Conservation (phyloP, 1,140 invertebrate species). For the Dreissena polymorpha region DNA sequence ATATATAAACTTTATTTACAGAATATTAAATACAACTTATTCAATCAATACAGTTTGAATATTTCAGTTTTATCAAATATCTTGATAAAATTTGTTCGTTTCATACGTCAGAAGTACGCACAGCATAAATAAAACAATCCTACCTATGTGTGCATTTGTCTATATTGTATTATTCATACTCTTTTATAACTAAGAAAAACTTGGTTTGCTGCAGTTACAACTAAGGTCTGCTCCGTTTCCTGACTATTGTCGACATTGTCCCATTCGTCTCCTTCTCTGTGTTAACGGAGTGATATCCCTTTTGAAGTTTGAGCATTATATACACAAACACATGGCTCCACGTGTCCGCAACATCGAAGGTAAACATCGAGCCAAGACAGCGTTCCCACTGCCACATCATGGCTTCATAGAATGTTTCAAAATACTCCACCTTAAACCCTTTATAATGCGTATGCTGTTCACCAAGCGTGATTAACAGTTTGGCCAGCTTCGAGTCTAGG, state of each 20-base stretch:
- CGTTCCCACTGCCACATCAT: slow-evolving; percentile 28
- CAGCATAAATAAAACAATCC: too few species aligned
- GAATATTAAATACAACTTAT: too few species aligned
- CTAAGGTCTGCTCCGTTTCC: not conserved
- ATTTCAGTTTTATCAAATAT: too few species aligned
- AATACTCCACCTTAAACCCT: slow-evolving; percentile 27
- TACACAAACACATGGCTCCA: slow-evolving; percentile 15
- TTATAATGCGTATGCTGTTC: slow-evolving; percentile 12
- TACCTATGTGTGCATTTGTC: too few species aligned
- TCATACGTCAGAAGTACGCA: too few species aligned
- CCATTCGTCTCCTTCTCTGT: not conserved
- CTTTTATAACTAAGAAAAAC: too few species aligned
- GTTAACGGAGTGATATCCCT: slow-evolving; percentile 1
- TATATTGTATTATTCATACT: too few species aligned
- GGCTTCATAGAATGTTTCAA: slow-evolving; percentile 15
- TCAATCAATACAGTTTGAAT: too few species aligned
- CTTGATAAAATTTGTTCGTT: too few species aligned
- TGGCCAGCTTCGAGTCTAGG: not conserved
- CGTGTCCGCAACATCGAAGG: not conserved
- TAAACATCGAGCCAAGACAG: slow-evolving; percentile 10
- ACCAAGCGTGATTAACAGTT: not conserved
- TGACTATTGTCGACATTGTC: not conserved
- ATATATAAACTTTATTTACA: too few species aligned
- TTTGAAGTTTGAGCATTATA: slow-evolving; percentile 21
- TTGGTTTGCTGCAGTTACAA: too few species aligned